Evolutionary conservation across 2,797 vertebrate species (phyloP).

Genomic region (Lepilemur septentrionalis): DNA sequence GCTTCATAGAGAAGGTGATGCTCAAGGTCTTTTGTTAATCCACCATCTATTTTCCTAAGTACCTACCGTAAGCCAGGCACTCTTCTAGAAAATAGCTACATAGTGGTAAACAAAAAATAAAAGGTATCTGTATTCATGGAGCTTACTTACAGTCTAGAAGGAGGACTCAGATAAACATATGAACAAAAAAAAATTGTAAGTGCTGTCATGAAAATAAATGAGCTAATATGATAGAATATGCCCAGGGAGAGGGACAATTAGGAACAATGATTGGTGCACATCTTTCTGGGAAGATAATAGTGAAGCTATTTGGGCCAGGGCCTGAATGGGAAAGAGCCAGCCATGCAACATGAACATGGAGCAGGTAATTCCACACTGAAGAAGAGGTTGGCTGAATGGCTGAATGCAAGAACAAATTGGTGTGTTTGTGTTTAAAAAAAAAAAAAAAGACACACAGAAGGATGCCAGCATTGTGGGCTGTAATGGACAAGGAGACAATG

Average conservation of each 20-base stretch:
- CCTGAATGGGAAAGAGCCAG: background rate
- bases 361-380: background rate
- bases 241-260: background rate
- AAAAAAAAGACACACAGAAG: background rate
- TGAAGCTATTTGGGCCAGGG: background rate
- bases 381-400: background rate
- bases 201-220: background rate
- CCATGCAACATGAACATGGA: background rate
- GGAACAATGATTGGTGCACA: background rate
- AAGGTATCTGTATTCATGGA: background rate
- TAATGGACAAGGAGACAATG: background rate
- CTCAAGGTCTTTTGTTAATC: background rate
- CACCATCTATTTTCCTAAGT: background rate
- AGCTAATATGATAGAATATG: background rate
- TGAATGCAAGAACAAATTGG: background rate
- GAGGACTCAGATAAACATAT: background rate
- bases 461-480: background rate
- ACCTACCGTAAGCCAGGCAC: background rate
- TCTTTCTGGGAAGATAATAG: background rate
- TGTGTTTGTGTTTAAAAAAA: background rate
- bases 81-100: background rate
- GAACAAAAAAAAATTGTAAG: background rate
- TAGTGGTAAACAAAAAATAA: background rate
- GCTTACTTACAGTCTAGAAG: background rate
- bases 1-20: background rate